Base-by-base conservation (phyloP, 2,113 vertebrate species). In the Polypterus senegalus region DNA sequence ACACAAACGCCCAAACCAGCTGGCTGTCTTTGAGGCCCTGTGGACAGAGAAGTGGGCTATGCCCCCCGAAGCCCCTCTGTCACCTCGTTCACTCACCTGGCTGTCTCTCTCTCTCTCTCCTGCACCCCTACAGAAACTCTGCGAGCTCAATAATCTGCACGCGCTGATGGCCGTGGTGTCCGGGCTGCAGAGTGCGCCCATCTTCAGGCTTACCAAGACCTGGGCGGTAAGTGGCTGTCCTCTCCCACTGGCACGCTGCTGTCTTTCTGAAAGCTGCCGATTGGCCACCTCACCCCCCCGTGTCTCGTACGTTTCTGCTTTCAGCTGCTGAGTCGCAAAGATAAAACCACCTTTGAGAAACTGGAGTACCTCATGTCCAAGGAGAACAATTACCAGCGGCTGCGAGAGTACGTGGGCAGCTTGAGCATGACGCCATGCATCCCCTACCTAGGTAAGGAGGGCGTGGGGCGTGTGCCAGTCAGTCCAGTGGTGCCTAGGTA, bases 371-470 rank as follows among this genome's bases (percentile, higher is more conserved):
- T 99, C 72, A 97, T 97, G 91, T 91, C 93, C 76, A 99, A 99
- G 87, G 96, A 99, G 82, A 95, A 98, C 79, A 99, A 99, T 83
- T 97, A 97, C 75, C 97, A 95, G 78, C 91, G 96, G 48, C 90
- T 99, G 71, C 85, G 96, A 79, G 91, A 97, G 75, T 95, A 88
- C 76, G 96, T 97, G 73, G 92, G 88, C 79, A 97, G 91, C 80
- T 89, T 97, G 84, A 99, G 97, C 84, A 97, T 99, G 96, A 95
- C 93, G 64, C 92, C 96, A 44, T 99, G 96, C 69, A 99, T 99
- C 77, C 96, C 96, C 7, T 98, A 99, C 77, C 83, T 99, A 76
- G 96, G 96, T 97, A 90, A 88, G 80, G 27, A 27, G 27, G 27
- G 27, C 27, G 27, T 27, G 27, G 27, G 27, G 27, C 27, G 27